A percentile compares a stretch with the other conserved stretches of the same genome.
Evolutionary conservation across 2,888 invertebrate species (phyloP).

Genomic region (Oxyteleia sp.): DNA sequence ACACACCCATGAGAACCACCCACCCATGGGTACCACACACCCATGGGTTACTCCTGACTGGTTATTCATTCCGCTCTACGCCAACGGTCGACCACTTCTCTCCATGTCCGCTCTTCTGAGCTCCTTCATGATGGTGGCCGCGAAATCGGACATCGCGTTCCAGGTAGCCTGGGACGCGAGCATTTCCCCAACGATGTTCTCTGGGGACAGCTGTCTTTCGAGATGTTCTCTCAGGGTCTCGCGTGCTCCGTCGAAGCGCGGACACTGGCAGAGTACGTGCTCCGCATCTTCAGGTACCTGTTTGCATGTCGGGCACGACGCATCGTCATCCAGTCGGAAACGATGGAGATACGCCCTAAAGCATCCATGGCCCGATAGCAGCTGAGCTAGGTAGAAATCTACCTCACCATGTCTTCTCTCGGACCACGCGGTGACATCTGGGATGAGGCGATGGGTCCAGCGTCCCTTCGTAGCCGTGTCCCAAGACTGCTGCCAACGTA

Average conservation of each 20-base stretch:
- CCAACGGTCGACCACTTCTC: too few relatives aligned
- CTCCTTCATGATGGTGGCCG: too few relatives aligned
- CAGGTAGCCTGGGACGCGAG: not conserved
- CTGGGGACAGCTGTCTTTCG: not conserved
- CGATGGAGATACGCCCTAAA: conserved; percentile 42
- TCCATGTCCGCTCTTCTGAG: too few relatives aligned
- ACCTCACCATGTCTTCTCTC: not conserved
- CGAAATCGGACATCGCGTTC: not conserved
- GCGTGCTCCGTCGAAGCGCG: conserved; percentile 26
- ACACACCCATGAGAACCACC: too few relatives aligned
- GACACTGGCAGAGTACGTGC: conserved; percentile 63
- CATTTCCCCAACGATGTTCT: not conserved
- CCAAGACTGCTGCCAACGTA: not conserved
- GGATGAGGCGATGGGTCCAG: conserved; percentile 60
- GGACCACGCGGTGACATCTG: not conserved
- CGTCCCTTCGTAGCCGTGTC: conserved; percentile 35
- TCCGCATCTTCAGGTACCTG: conserved; percentile 42
- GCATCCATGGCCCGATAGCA: conserved; percentile 46
- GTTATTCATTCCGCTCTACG: too few relatives aligned
- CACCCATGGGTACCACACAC: too few relatives aligned
- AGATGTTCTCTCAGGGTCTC: not conserved
- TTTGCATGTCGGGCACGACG: not conserved
- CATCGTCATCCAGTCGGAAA: not conserved
- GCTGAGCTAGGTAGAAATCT: not conserved
- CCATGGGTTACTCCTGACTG: too few relatives aligned